Percentiles rank a stretch among this genome's conserved stretches.
phyloP scores from a whole-genome alignment of 2,888 invertebrate genomes.

The Anorthoa munda region DNA sequence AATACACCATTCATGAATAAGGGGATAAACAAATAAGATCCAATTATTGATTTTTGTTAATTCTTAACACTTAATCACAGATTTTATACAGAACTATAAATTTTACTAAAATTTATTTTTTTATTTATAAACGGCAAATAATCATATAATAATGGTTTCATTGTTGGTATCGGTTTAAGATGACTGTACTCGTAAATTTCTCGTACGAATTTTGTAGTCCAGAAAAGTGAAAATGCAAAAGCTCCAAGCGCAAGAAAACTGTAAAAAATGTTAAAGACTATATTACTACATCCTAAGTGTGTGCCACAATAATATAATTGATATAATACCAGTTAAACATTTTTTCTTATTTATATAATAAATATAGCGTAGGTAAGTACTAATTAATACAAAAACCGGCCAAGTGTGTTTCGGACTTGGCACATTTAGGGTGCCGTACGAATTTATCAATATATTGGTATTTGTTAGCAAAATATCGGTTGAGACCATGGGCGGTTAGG shows the following conservation, averaged over 20 bases:
- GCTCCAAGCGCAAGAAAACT: constrained; percentile 41
- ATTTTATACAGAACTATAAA: neutral
- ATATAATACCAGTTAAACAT: neutral
- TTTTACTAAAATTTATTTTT: constrained; percentile 1
- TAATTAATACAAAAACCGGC: too few species aligned
- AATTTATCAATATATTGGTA: too few species aligned
- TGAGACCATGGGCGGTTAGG: too few species aligned
- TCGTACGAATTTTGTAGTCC: constrained; percentile 31
- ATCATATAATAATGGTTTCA: constrained; percentile 25
- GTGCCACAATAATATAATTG: neutral
- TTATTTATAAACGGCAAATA: constrained; percentile 30
- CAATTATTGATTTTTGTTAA: neutral
- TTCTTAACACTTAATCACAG: neutral
- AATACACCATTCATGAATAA: neutral
- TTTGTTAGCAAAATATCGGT: too few species aligned
- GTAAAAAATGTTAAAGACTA: constrained; percentile 33
- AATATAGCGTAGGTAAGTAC: neutral
- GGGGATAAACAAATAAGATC: neutral
- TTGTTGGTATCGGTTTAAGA: neutral
- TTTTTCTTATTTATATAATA: neutral
- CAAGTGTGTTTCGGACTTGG: too few species aligned
- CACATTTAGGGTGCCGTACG: too few species aligned
- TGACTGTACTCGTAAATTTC: neutral
- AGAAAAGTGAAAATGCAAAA: constrained; percentile 45
- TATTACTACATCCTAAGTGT: constrained; percentile 4